phyloP scores from a whole-genome alignment of 2,113 vertebrate species.

The Mus spicilegus region DNA sequence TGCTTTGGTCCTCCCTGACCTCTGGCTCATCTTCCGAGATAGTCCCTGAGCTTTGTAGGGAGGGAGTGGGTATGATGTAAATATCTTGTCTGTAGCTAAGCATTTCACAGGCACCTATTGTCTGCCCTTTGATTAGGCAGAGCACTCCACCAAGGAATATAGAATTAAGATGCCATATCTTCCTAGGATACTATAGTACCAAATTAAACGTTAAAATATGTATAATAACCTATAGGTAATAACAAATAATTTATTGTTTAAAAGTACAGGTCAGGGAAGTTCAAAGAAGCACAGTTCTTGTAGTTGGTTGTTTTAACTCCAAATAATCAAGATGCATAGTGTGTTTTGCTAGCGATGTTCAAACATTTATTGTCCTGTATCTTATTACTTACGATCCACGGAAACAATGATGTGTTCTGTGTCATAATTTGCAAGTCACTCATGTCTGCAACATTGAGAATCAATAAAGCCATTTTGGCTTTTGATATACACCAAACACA shows the following conservation, averaged over 20 bases:
- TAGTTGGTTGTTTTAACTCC: not conserved
- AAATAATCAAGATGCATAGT: constrained; percentile 32
- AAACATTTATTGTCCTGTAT: not conserved
- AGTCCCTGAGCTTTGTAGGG: not conserved
- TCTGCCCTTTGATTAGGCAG: not conserved
- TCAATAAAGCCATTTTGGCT: constrained; percentile 35
- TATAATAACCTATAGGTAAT: not conserved
- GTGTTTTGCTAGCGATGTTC: constrained; percentile 3
- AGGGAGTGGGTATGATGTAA: too few relatives aligned
- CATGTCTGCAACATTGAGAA: constrained; percentile 26
- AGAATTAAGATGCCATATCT: not conserved
- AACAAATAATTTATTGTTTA: not conserved
- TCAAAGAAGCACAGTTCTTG: constrained; percentile 25
- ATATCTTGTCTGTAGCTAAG: not conserved
- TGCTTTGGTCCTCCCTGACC: not conserved
- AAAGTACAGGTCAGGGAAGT: not conserved
- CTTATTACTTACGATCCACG: not conserved
- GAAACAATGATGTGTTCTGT: not conserved
- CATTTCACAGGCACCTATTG: not conserved
- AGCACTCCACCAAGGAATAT: not conserved
- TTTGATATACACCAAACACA: not conserved
- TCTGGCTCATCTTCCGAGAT: not conserved
- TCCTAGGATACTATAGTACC: not conserved
- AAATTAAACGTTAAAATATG: constrained; percentile 39
- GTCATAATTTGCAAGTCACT: constrained; percentile 23